Evolutionary conservation across 1,140 invertebrate species (phyloP), one percentile per base, ranked within the genome.

Genomic region (Plectrocnemia conspersa): DNA sequence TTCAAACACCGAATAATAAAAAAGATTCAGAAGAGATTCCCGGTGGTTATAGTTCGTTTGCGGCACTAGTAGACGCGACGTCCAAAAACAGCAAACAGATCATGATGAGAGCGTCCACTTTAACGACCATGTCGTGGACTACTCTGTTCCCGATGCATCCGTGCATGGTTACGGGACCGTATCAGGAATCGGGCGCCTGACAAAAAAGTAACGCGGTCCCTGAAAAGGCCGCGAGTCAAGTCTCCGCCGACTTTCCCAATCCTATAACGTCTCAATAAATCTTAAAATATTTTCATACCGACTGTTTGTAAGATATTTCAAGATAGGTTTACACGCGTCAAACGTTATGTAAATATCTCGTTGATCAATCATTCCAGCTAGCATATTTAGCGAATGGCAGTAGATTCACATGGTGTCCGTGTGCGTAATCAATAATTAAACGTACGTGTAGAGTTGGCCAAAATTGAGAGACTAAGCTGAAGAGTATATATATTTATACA

Each of bases 121-220:
- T 82, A 62, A 86, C 86, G 7, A 88, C 86, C 16, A 86, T 84
- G 74, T 87, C 86, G 40, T 86, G 85, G 83, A 89, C 86, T n/a
- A 88, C 86, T 18, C 71, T 88, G 57, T 89, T 88, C 65, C 86
- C 86, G 16, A 89, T 88, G 86, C 85, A 88, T 68, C 85, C 84
- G 3, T 90, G 86, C 68, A 79, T 86, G 70, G 85, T 88, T 64
- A 88, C 86, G 18, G 87, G 86, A 42, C 85, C 86, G 16, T 89
- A 88, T 70, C 86, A 88, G 66, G 85, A 88, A 68, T 73, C 73
- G 23, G 70, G 64, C 65, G 70, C 73, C 66, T 75, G 74, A 76
- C 74, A 66, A 61, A 68, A 67, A 21, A 62, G 56, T 10, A 42
- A 38, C 16, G 53, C 55, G 41, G 53, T 38, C 27, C 25, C 29